phyloP scores from a whole-genome alignment of 2,888 invertebrate species.

The Tribolium freemani region DNA sequence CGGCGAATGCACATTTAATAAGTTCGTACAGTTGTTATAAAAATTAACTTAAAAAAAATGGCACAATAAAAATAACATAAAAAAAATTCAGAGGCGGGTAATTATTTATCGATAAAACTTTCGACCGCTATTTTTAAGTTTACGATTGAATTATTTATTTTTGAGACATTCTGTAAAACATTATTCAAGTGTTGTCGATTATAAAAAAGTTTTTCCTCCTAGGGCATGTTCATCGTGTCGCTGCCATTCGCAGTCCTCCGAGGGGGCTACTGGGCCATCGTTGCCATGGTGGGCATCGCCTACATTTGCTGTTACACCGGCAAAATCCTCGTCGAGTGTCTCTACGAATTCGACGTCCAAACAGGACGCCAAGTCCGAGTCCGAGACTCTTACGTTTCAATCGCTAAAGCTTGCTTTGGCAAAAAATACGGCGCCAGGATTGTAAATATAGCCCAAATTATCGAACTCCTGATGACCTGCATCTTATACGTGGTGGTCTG shows the following conservation, averaged over 20 bases:
- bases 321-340: slow-evolving; percentile 94
- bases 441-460: slow-evolving; percentile 95
- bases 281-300: slow-evolving; percentile 96
- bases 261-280: slow-evolving; percentile 99
- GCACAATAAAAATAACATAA: too few relatives aligned
- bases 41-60: too few relatives aligned
- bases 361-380: slow-evolving; percentile 88
- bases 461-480: slow-evolving; percentile 98
- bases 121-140: too few relatives aligned
- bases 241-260: slow-evolving; percentile 97
- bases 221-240: slow-evolving; percentile 99
- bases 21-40: too few relatives aligned
- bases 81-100: too few relatives aligned
- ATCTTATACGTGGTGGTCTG: slow-evolving; percentile 98
- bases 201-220: slow-evolving; percentile 56
- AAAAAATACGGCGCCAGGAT: slow-evolving; percentile 89
- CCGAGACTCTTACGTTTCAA: slow-evolving; percentile 93
- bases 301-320: slow-evolving; percentile 99
- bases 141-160: too few relatives aligned
- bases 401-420: slow-evolving; percentile 96
- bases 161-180: too few relatives aligned
- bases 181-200: too few relatives aligned
- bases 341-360: slow-evolving; percentile 92
- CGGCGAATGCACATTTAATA: too few relatives aligned
- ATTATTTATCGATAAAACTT: too few relatives aligned